Conservation (phyloP, 2,888 invertebrate species). For the Ecliptopera silaceata region DNA sequence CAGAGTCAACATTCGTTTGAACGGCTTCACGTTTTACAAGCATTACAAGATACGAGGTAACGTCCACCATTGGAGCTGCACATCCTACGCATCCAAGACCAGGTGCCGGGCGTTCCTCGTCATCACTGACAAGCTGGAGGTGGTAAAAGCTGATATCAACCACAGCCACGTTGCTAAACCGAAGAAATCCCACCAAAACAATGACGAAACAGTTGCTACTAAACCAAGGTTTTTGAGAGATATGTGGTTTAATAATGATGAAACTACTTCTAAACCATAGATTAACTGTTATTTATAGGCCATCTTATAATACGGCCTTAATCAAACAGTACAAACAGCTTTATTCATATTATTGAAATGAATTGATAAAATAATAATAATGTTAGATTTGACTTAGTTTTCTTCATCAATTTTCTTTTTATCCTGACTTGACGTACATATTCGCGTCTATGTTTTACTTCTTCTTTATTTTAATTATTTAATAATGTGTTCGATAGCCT, state of each 20-base stretch:
- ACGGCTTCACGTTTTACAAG: constrained; percentile 73
- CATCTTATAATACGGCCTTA: no score
- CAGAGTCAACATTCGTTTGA: constrained; percentile 68
- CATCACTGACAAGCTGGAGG: constrained; percentile 68
- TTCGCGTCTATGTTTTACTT: no score
- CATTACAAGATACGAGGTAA: constrained; percentile 67
- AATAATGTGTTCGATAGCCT: no score
- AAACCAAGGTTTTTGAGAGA: constrained; percentile 17
- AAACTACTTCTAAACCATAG: background rate
- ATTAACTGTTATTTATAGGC: background rate
- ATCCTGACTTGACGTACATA: no score
- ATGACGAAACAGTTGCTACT: background rate
- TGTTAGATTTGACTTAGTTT: no score
- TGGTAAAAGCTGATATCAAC: constrained; percentile 62
- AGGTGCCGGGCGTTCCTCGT: constrained; percentile 72
- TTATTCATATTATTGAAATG: no score
- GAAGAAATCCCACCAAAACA: constrained; percentile 41
- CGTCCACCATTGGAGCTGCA: constrained; percentile 73
- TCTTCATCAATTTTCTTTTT: no score
- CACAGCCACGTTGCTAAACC: constrained; percentile 65
- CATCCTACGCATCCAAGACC: constrained; percentile 69
- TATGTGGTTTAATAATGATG: constrained; percentile 11
- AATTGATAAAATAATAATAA: no score
- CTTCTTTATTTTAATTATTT: no score
- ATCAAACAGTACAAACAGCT: no score